Evolutionary conservation across 2,888 invertebrate species (phyloP).

Genomic region (Scaptomyza caliginosa): DNA sequence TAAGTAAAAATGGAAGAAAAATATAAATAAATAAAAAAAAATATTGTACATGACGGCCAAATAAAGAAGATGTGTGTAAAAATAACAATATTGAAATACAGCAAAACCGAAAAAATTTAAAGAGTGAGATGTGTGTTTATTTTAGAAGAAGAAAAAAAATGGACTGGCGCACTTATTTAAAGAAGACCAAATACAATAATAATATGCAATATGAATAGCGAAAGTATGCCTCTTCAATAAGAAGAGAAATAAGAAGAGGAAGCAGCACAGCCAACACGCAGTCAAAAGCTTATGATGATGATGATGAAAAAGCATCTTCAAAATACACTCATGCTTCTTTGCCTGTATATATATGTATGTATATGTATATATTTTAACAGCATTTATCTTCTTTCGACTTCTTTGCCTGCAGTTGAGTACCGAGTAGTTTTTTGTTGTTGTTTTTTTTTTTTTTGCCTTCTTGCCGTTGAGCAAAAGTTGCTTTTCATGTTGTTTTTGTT

Average conservation of each 20-base stretch:
- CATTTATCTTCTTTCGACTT: slow-evolving; percentile 66
- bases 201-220: slow-evolving; percentile 33
- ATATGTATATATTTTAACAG: slow-evolving; percentile 71
- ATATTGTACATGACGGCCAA: neutral
- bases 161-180: slow-evolving; percentile 15
- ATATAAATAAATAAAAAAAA: neutral
- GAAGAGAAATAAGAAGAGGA: neutral
- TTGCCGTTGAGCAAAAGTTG: slow-evolving; percentile 52
- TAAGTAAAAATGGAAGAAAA: slow-evolving; percentile 1
- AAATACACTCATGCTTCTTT: slow-evolving; percentile 71
- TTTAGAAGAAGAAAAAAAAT: slow-evolving; percentile 6
- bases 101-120: neutral
- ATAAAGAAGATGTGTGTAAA: slow-evolving; percentile 9
- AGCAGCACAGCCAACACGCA: slow-evolving; percentile 29
- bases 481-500: slow-evolving; percentile 60
- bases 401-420: slow-evolving; percentile 72
- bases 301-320: slow-evolving; percentile 65
- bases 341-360: no score
- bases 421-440: slow-evolving; percentile 29
- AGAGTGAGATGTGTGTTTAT: neutral
- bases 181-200: slow-evolving; percentile 32
- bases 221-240: slow-evolving; percentile 29
- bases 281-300: slow-evolving; percentile 27
- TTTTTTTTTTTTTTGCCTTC: slow-evolving; percentile 50
- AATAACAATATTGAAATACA: slow-evolving; percentile 10